phyloP scores from a whole-genome alignment of 1,140 invertebrate genomes.

The Mizuhopecten yessoensis region DNA sequence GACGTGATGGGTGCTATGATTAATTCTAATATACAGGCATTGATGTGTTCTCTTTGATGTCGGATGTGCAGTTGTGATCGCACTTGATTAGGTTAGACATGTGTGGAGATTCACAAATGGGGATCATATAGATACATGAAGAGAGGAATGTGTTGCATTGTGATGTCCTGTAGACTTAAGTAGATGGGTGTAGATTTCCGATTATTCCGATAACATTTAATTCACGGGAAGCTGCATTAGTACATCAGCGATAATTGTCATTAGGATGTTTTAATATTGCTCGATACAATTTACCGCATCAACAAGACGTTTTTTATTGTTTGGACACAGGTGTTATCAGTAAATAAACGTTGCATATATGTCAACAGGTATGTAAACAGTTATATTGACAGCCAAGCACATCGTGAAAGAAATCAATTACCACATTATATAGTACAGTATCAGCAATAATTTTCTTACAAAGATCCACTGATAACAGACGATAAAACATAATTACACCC shows the following conservation, averaged over 20 bases:
- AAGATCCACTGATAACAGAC: no score
- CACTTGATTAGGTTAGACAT: background rate
- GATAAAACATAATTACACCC: no score
- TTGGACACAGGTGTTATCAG: background rate
- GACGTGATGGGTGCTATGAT: constrained; percentile 37
- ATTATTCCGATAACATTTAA: background rate
- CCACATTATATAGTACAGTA: no score
- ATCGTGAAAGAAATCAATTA: no score
- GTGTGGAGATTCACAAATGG: constrained; percentile 6
- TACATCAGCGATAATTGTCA: no score
- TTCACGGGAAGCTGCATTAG: background rate
- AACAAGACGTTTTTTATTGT: background rate
- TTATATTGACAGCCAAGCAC: no score
- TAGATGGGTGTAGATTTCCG: background rate
- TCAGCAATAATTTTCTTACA: no score
- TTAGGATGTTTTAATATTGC: no score
- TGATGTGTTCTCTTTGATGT: background rate
- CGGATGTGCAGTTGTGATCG: constrained; percentile 13
- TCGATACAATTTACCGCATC: no score
- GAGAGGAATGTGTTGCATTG: background rate
- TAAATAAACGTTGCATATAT: background rate
- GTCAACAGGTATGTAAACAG: no score
- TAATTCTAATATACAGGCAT: constrained; percentile 21
- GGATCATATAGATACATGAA: background rate
- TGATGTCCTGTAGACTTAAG: background rate